Percentiles rank a stretch among this genome's conserved stretches.
phyloP scores from a whole-genome alignment of 2,113 vertebrate species.

The Oostethus manadensis region DNA sequence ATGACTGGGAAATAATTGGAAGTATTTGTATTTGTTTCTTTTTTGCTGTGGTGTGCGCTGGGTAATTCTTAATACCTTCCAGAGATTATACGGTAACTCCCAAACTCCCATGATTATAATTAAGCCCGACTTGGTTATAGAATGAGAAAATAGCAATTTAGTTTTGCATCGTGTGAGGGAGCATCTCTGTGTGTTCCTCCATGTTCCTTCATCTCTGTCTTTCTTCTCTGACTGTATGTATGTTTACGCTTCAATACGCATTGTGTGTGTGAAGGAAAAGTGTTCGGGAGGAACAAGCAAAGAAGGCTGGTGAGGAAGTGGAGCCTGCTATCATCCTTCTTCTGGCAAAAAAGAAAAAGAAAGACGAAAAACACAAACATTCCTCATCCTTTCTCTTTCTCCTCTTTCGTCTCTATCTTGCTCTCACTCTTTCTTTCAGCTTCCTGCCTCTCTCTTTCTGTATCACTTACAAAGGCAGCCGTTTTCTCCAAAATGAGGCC shows the following conservation, averaged over 20 bases:
- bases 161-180: conserved; percentile 69
- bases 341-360: conserved; percentile 51
- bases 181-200: conserved; percentile 59
- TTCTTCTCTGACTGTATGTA: conserved; percentile 35
- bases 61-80: conserved; percentile 72
- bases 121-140: conserved; percentile 71
- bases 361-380: conserved; percentile 60
- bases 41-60: conserved; percentile 61
- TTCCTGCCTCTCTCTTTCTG: conserved; percentile 67
- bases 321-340: conserved; percentile 61
- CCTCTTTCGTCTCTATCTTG: conserved; percentile 58
- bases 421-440: conserved; percentile 51
- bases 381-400: conserved; percentile 67
- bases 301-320: conserved; percentile 42
- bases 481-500: conserved; percentile 84
- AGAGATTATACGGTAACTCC: conserved; percentile 73
- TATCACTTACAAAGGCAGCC: conserved; percentile 79
- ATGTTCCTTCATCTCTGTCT: conserved; percentile 18
- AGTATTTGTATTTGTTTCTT: conserved; percentile 69
- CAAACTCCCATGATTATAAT: conserved; percentile 74
- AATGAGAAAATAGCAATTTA: conserved; percentile 71
- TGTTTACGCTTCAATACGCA: conserved; percentile 33
- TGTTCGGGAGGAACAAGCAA: conserved; percentile 40
- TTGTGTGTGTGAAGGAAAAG: conserved; percentile 30
- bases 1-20: conserved; percentile 67